A percentile compares a stretch with the other conserved stretches of the same genome.
Conservation (phyloP, 2,888 invertebrate genomes). For the Linnaemya vulpina region DNA sequence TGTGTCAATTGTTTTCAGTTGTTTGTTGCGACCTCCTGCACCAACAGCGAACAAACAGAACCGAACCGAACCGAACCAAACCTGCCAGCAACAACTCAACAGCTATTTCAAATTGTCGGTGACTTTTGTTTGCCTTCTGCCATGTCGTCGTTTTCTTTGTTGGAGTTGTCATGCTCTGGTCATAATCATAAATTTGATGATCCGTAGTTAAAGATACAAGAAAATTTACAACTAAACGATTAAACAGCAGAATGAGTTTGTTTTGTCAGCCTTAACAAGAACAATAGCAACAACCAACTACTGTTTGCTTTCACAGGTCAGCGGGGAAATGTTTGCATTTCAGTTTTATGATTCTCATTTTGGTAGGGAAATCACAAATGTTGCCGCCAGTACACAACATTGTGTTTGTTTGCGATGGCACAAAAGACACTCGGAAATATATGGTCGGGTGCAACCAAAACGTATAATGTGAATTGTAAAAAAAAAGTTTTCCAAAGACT, state of each 20-base stretch:
- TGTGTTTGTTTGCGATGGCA: too few species aligned
- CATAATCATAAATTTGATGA: slow-evolving; percentile 71
- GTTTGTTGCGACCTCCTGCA: slow-evolving; percentile 10
- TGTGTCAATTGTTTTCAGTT: slow-evolving; percentile 62
- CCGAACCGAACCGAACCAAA: too few species aligned
- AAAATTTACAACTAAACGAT: slow-evolving; percentile 40
- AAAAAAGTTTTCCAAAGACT: too few species aligned
- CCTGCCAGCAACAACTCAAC: not conserved
- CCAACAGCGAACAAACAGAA: not conserved
- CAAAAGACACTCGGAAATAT: too few species aligned
- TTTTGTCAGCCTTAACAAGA: slow-evolving; percentile 6
- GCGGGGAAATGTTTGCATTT: not conserved
- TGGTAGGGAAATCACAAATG: too few species aligned
- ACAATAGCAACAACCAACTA: slow-evolving; percentile 21
- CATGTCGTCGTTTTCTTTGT: slow-evolving; percentile 27
- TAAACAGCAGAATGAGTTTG: not conserved
- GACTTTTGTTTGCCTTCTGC: slow-evolving; percentile 26
- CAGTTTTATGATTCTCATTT: not conserved
- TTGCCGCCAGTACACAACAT: too few species aligned
- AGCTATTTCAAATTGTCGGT: slow-evolving; percentile 19
- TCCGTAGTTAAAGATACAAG: slow-evolving; percentile 55
- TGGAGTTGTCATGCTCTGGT: slow-evolving; percentile 63
- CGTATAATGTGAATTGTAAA: too few species aligned
- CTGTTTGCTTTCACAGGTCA: not conserved
- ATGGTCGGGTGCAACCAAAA: too few species aligned